Evolutionary conservation across 2,113 vertebrate species (phyloP).

Genomic region (Brevimyrus niger): DNA sequence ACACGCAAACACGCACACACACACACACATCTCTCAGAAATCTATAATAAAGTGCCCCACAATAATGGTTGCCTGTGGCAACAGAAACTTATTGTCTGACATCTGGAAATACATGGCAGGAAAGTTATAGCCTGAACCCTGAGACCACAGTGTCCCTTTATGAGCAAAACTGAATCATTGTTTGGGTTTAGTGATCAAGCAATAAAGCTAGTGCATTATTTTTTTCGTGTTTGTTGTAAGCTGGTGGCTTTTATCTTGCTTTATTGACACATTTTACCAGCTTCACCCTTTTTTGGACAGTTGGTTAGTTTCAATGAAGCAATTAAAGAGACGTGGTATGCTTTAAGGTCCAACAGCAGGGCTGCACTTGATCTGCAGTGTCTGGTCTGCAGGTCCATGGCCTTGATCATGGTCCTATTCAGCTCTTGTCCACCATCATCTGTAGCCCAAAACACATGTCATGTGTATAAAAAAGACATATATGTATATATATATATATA

Average conservation of each 20-base stretch:
- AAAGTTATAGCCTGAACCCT: neutral
- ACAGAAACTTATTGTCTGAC: neutral
- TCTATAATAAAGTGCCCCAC: neutral
- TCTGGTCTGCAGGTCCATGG: neutral
- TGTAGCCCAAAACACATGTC: neutral
- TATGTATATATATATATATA: too few species aligned
- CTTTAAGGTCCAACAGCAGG: neutral
- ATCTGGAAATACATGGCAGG: neutral
- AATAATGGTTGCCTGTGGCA: conserved; percentile 8
- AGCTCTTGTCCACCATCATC: neutral
- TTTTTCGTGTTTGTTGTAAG: neutral
- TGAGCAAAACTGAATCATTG: neutral
- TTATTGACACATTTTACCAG: neutral
- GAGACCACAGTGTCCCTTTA: neutral
- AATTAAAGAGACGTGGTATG: neutral
- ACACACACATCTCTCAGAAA: neutral
- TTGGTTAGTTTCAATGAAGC: neutral
- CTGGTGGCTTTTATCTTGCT: neutral
- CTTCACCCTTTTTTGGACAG: neutral
- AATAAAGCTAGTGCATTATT: neutral
- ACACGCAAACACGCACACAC: neutral
- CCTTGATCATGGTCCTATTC: neutral
- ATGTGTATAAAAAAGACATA: neutral
- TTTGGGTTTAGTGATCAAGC: neutral
- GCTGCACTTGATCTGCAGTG: neutral